Conservation (phyloP, 2,113 vertebrate genomes). For the Oxyura jamaicensis region DNA sequence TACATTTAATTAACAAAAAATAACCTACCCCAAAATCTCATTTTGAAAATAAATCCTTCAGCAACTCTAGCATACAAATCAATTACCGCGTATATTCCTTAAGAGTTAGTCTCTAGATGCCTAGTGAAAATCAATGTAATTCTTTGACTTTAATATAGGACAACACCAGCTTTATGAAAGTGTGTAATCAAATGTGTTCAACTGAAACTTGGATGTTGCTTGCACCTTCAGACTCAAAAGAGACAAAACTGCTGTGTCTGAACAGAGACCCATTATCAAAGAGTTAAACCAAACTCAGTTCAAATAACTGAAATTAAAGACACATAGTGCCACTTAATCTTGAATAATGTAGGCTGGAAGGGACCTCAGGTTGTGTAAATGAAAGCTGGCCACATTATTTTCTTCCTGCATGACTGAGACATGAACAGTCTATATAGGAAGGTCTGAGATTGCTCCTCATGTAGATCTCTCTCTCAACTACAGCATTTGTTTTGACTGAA, state of each 20-base stretch:
- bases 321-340: background rate
- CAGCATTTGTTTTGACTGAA: background rate
- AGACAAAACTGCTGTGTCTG: background rate
- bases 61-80: slow-evolving; percentile 52
- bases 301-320: slow-evolving; percentile 12
- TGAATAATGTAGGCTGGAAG: background rate
- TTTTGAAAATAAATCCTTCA: slow-evolving; percentile 69
- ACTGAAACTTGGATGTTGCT: background rate
- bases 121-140: slow-evolving; percentile 71
- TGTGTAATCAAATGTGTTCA: background rate
- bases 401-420: background rate
- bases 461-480: background rate
- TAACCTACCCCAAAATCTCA: slow-evolving; percentile 54
- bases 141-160: slow-evolving; percentile 71
- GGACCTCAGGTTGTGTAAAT: background rate
- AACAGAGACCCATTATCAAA: background rate
- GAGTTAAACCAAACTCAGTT: background rate
- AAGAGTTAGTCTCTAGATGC: slow-evolving; percentile 53
- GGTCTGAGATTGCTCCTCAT: background rate
- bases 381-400: background rate
- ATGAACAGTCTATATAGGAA: background rate
- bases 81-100: slow-evolving; percentile 55
- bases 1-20: slow-evolving; percentile 66
- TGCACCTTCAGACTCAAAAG: background rate
- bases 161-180: slow-evolving; percentile 57